Conservation (phyloP, 2,797 vertebrate genomes). For the Myotis planiceps region DNA sequence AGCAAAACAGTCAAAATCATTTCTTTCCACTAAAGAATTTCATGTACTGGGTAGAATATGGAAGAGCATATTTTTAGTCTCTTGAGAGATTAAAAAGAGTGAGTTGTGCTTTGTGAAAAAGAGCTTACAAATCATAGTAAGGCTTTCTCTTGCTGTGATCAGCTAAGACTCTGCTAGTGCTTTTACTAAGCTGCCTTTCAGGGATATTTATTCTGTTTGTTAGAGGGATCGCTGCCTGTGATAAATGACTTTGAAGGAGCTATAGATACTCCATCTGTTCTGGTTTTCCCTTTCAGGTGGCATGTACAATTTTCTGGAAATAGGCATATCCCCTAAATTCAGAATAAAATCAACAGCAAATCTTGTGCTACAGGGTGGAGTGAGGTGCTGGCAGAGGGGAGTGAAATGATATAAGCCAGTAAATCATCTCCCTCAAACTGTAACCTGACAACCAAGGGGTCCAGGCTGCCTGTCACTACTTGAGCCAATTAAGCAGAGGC, state of each 20-base stretch:
- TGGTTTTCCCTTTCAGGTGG: constrained; percentile 11
- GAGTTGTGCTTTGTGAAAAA: constrained; percentile 41
- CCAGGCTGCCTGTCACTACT: no score
- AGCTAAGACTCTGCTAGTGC: constrained; percentile 34
- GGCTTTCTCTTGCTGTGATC: neutral
- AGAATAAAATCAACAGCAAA: neutral
- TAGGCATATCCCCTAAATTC: neutral
- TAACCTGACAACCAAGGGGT: no score
- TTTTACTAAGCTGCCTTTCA: constrained; percentile 3
- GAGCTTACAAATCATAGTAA: neutral
- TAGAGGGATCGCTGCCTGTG: neutral
- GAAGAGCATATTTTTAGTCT: neutral
- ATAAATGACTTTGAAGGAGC: constrained; percentile 2
- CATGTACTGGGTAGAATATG: neutral
- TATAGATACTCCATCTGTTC: neutral
- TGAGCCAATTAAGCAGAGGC: no score
- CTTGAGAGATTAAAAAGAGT: constrained; percentile 32
- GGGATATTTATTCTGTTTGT: neutral
- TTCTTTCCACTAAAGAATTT: neutral
- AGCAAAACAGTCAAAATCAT: constrained; percentile 12
- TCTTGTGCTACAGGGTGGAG: neutral
- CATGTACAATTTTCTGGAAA: neutral
- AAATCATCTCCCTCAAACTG: neutral
- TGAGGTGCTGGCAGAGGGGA: neutral
- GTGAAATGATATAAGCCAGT: neutral